Base-by-base conservation (phyloP, 2,113 vertebrate genomes). In the Lonchura striata region DNA sequence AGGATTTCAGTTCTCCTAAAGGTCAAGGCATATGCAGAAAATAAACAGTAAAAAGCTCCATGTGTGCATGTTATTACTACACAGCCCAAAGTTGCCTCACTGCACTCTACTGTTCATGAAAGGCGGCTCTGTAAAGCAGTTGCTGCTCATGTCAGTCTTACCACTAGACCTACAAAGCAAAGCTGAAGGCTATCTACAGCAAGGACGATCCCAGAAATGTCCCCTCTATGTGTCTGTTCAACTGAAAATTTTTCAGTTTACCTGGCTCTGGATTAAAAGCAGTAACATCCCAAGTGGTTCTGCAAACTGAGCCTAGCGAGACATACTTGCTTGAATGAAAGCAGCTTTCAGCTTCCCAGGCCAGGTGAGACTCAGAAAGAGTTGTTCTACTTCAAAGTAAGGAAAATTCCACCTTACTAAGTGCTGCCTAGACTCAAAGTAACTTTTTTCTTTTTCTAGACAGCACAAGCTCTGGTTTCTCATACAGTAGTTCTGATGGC, bases 1-100 rank as follows among this genome's bases (percentile, higher is more conserved):
- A 79, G 31, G 13, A 92, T 77, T 95, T 90, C 75, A 93, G n/a
- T 74, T 90, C 41, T 88, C 68, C 63, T 16, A 82, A 80, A 92
- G n/a, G 35, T 92, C 78, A 85, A 82, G 28, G n/a, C 15, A 11
- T 44, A 69, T 22, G 35, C 28, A 88, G 37, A 82, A 91, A 87
- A 54, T 13, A 90, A 72, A 65, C n/a, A 84, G n/a, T 16, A 81
- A 63, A 84, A 76, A 11, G 25, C 49, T 79, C 53, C n/a, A 60
- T 8, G 33, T 4, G 8, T 44, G 28, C 61, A 76, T 22, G 28
- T 82, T 76, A 90, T 46, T 68, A 68, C 35, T 68, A 71, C 35
- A 80, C 15, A 88, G 59, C 18, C 77, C 46, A 28, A 70, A 33
- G 19, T 39, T 61, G 65, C 46, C 33, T 41, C 47, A 46, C 28